Conservation (phyloP, 2,888 invertebrate genomes). For the Sarcophaga subvicina region DNA sequence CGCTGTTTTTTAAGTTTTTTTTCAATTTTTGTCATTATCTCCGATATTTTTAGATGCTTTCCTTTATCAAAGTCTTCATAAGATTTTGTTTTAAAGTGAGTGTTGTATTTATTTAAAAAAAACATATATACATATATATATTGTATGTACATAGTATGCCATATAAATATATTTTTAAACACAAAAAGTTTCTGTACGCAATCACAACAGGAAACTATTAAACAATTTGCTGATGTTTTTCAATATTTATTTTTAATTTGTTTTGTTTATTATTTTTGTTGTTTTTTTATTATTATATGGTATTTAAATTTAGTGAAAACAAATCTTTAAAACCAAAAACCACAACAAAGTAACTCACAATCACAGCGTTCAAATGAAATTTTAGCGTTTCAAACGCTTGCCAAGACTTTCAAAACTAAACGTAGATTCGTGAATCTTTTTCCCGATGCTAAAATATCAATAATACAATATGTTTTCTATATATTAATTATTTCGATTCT, state of each 20-base stretch:
- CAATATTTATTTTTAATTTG: not conserved
- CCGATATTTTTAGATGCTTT: constrained; percentile 9
- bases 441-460: constrained; percentile 40
- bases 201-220: constrained; percentile 58
- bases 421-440: constrained; percentile 1
- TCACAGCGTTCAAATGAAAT: constrained; percentile 32
- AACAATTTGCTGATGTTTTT: constrained; percentile 20
- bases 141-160: too few relatives aligned
- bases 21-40: not conserved
- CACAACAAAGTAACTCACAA: constrained; percentile 37
- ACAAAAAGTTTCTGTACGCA: not conserved
- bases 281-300: not conserved
- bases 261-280: not conserved
- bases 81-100: not conserved
- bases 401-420: constrained; percentile 54
- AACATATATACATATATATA: not conserved
- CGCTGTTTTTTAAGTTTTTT: not conserved
- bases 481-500: constrained; percentile 20
- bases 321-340: constrained; percentile 25
- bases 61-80: constrained; percentile 9
- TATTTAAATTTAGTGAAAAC: constrained; percentile 4
- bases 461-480: constrained; percentile 16
- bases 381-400: constrained; percentile 45
- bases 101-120: constrained; percentile 2
- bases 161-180: too few relatives aligned